A percentile compares a stretch with the other conserved stretches of the same genome.
phyloP scores from a whole-genome alignment of 1,140 invertebrate species.

The Euwallacea fornicatus region DNA sequence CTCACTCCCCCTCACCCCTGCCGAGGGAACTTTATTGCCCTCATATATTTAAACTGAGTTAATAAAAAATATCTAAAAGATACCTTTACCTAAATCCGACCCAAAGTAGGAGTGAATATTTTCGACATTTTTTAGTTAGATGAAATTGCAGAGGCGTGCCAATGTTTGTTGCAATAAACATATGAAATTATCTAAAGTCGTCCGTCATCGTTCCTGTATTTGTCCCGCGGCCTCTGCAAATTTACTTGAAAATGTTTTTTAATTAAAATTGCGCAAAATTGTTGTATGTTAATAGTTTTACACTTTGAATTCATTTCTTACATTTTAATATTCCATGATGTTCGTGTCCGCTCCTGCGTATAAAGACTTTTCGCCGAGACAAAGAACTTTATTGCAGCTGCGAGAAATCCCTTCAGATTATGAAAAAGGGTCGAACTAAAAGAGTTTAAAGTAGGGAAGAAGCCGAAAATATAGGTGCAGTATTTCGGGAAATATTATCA shows the following conservation, averaged over 20 bases:
- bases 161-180: too few species aligned
- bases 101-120: constrained; percentile 20
- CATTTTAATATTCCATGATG: too few species aligned
- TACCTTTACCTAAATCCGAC: constrained; percentile 33
- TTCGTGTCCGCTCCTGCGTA: too few species aligned
- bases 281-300: too few species aligned
- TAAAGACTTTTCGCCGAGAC: not conserved
- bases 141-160: too few species aligned
- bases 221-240: too few species aligned
- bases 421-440: constrained; percentile 26
- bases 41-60: constrained; percentile 34
- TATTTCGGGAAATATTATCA: constrained; percentile 8
- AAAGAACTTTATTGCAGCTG: constrained; percentile 20
- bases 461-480: constrained; percentile 23
- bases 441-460: constrained; percentile 27
- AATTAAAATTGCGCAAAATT: too few species aligned
- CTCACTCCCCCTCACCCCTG: not conserved
- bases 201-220: too few species aligned
- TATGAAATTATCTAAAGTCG: too few species aligned
- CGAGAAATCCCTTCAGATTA: constrained; percentile 24
- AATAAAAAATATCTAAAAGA: constrained; percentile 37
- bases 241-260: too few species aligned
- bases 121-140: too few species aligned
- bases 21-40: constrained; percentile 27
- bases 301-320: too few species aligned